phyloP scores from a whole-genome alignment of 1,140 invertebrate genomes.

The Drosophila watanabei region DNA sequence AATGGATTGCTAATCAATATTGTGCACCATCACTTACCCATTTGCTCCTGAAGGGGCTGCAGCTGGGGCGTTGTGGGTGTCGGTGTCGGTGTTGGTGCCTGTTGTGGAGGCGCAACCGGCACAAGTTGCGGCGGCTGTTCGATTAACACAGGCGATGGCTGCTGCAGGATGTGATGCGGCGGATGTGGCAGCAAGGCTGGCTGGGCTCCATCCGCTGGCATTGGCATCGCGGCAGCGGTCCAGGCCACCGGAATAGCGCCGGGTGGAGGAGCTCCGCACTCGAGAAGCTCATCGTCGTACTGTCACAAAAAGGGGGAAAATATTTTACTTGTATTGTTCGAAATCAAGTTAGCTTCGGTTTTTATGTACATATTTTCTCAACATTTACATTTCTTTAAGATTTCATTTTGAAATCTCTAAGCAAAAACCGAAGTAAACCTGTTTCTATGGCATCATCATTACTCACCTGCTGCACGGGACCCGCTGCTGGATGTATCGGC shows the following conservation, averaged over 20 bases:
- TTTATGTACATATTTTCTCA: not conserved
- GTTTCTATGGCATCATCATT: no score
- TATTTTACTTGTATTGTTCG: not conserved
- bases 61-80: slow-evolving; percentile 29
- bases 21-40: slow-evolving; percentile 32
- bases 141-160: slow-evolving; percentile 46
- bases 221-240: slow-evolving; percentile 37
- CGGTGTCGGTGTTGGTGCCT: not conserved
- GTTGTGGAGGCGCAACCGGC: slow-evolving; percentile 18
- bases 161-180: slow-evolving; percentile 68
- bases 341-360: not conserved
- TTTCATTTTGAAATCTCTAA: not conserved
- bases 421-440: not conserved
- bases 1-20: slow-evolving; percentile 31
- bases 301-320: not conserved
- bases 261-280: slow-evolving; percentile 64
- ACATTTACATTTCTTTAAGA: no score
- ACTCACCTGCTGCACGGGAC: slow-evolving; percentile 61
- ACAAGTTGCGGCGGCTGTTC: slow-evolving; percentile 40
- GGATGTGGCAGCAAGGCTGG: slow-evolving; percentile 49
- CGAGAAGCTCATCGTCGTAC: slow-evolving; percentile 72
- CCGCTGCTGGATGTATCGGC: slow-evolving; percentile 66
- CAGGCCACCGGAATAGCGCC: slow-evolving; percentile 63
- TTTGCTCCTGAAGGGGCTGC: slow-evolving; percentile 32
- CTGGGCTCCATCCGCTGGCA: slow-evolving; percentile 25